Evolutionary conservation across 2,888 invertebrate genomes (phyloP).

Genomic region (Atherix ibis): DNA sequence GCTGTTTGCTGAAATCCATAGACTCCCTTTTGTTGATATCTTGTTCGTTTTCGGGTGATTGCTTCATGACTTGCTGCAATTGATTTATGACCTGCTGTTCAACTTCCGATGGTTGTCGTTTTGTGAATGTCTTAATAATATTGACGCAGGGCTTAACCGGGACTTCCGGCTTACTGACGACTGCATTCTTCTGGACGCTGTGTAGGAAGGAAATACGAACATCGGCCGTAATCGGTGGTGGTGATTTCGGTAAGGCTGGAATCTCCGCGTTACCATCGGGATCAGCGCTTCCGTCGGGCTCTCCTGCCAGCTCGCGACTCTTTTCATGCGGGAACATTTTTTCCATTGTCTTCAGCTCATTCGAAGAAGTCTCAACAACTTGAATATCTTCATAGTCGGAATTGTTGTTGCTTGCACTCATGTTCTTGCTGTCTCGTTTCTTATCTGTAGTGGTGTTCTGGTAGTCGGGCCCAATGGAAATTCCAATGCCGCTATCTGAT

Average conservation of each 20-base stretch:
- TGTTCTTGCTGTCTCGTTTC: slow-evolving; percentile 22
- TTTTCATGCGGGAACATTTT: slow-evolving; percentile 38
- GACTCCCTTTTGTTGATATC: slow-evolving; percentile 27
- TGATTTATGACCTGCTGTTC: slow-evolving; percentile 39
- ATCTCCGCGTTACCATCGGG: slow-evolving; percentile 57
- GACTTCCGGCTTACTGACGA: slow-evolving; percentile 45
- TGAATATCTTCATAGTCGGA: slow-evolving; percentile 33
- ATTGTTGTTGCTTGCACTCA: slow-evolving; percentile 27
- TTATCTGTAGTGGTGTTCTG: slow-evolving; percentile 14
- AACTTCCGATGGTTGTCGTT: slow-evolving; percentile 30
- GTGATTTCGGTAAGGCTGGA: slow-evolving; percentile 52
- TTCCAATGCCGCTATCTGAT: slow-evolving; percentile 32
- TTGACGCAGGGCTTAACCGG: slow-evolving; percentile 54
- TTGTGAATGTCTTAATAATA: slow-evolving; percentile 38
- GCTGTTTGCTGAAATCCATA: slow-evolving; percentile 28
- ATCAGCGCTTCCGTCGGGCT: slow-evolving; percentile 76
- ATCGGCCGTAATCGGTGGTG: slow-evolving; percentile 41
- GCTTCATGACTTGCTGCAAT: slow-evolving; percentile 35
- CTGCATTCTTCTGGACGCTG: slow-evolving; percentile 37
- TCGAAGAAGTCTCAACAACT: slow-evolving; percentile 18
- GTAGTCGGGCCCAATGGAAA: slow-evolving; percentile 29
- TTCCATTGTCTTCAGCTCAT: background rate
- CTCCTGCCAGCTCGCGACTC: slow-evolving; percentile 65
- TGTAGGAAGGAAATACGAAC: slow-evolving; percentile 57
- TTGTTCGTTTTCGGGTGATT: slow-evolving; percentile 32